Percentiles rank a stretch among this genome's conserved stretches.
These are phyloP conservation scores for Lordiphosa fenestrarum DNA, from an alignment of 2,888 invertebrate species.

Conservation along the genomic window DNA sequence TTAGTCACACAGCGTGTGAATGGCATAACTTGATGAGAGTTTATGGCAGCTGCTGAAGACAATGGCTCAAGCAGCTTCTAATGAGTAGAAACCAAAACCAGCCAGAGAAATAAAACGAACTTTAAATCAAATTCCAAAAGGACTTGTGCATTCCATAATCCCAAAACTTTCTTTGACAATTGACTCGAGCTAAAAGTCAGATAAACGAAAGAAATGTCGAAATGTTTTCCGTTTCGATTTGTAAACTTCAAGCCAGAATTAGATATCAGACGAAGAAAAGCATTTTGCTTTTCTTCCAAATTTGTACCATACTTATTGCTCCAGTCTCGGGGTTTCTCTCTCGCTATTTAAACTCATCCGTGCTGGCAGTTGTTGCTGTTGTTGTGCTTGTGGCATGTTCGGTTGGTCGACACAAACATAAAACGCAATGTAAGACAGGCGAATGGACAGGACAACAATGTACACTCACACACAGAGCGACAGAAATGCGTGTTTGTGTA, in stretches of 20 bases:
- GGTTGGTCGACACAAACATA: constrained; percentile 25
- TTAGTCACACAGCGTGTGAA: constrained; percentile 18
- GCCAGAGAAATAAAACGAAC: neutral
- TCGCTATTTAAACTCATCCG: neutral
- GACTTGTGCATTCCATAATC: too few relatives aligned
- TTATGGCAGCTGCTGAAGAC: constrained; percentile 32
- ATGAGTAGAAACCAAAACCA: neutral
- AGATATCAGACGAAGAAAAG: constrained; percentile 36
- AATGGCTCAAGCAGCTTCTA: constrained; percentile 9
- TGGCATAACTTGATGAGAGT: constrained; percentile 44
- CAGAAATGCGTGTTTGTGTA: constrained; percentile 16
- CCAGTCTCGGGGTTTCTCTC: constrained; percentile 7
- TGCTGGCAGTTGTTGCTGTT: constrained; percentile 1
- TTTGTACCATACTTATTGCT: constrained; percentile 39
- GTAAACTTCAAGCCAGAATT: constrained; percentile 28
- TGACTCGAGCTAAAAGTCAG: constrained; percentile 1
- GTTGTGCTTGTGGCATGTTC: constrained; percentile 43
- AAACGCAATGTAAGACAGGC: constrained; percentile 52
- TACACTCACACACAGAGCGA: constrained; percentile 5
- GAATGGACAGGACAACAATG: constrained; percentile 45
- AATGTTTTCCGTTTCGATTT: constrained; percentile 9
- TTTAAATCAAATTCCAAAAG: neutral
- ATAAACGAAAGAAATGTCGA: constrained; percentile 6
- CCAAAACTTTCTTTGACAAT: constrained; percentile 9
- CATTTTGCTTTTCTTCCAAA: constrained; percentile 26